Evolutionary conservation across 1,140 invertebrate species (phyloP).

Genomic region (Trachymyrmex cornetzi): DNA sequence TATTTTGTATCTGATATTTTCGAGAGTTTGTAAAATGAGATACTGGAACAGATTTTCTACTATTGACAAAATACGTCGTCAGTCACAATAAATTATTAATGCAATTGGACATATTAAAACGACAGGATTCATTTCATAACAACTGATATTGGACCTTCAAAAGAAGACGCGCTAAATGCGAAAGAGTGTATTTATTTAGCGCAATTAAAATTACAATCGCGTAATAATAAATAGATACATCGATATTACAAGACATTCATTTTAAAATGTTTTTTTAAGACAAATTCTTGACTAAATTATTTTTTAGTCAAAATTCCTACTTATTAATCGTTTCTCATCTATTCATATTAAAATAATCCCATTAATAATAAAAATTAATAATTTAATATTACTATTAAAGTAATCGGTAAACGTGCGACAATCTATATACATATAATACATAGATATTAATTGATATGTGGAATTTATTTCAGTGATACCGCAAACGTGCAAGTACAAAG

Average conservation of each 20-base stretch:
- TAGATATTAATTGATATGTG: background rate
- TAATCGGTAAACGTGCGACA: background rate
- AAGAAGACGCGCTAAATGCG: background rate
- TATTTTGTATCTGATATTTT: background rate
- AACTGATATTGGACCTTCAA: background rate
- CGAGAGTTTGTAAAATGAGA: constrained; percentile 1
- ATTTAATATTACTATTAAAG: constrained; percentile 2
- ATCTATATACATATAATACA: background rate
- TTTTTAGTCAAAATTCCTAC: background rate
- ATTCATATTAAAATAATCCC: background rate
- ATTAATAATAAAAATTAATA: too few species aligned
- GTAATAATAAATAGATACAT: background rate
- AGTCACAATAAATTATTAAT: background rate
- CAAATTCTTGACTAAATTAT: background rate
- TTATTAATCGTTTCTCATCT: background rate
- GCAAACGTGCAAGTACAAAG: constrained; percentile 95
- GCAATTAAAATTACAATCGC: constrained; percentile 10
- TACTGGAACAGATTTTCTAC: background rate
- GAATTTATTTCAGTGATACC: constrained; percentile 93
- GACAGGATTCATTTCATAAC: background rate
- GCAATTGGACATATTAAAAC: background rate
- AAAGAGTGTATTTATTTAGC: background rate
- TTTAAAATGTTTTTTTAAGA: background rate
- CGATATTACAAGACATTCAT: background rate
- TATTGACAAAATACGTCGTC: background rate